A percentile compares a stretch with the other conserved stretches of the same genome.
phyloP scores from a whole-genome alignment of 2,888 invertebrate species.

The Spodoptera littoralis region DNA sequence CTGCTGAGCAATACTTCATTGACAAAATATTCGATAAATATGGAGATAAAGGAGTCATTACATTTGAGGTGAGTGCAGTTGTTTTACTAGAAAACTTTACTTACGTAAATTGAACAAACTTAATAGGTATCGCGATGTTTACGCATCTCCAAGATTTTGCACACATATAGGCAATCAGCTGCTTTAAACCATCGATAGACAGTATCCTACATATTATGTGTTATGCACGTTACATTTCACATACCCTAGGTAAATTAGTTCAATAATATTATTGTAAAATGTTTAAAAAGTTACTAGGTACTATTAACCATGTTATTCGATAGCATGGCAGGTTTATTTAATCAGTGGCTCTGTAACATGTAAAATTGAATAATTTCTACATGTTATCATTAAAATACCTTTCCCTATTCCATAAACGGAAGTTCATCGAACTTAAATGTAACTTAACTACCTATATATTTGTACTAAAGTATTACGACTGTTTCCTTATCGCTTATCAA shows the following conservation, averaged over 20 bases:
- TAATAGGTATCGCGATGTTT: constrained; percentile 9
- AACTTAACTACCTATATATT: constrained; percentile 58
- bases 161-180: constrained; percentile 13
- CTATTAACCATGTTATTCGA: not conserved
- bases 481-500: constrained; percentile 80
- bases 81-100: constrained; percentile 15
- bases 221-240: too few relatives aligned
- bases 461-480: constrained; percentile 52
- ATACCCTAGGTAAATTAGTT: too few relatives aligned
- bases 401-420: constrained; percentile 79
- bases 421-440: constrained; percentile 83
- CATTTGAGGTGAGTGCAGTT: constrained; percentile 84
- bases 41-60: constrained; percentile 87
- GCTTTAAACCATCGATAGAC: not conserved
- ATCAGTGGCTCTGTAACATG: too few relatives aligned
- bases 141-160: constrained; percentile 5
- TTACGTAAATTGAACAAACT: constrained; percentile 17
- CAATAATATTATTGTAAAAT: too few relatives aligned
- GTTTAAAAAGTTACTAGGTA: not conserved
- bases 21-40: constrained; percentile 89
- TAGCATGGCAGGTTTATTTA: too few relatives aligned
- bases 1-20: constrained; percentile 85
- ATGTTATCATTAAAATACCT: constrained; percentile 70
- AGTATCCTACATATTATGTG: not conserved
- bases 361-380: constrained; percentile 10